These are phyloP conservation scores for Drosophila mayri DNA, from an alignment of 1,140 invertebrate species.

Conservation along the genomic window DNA sequence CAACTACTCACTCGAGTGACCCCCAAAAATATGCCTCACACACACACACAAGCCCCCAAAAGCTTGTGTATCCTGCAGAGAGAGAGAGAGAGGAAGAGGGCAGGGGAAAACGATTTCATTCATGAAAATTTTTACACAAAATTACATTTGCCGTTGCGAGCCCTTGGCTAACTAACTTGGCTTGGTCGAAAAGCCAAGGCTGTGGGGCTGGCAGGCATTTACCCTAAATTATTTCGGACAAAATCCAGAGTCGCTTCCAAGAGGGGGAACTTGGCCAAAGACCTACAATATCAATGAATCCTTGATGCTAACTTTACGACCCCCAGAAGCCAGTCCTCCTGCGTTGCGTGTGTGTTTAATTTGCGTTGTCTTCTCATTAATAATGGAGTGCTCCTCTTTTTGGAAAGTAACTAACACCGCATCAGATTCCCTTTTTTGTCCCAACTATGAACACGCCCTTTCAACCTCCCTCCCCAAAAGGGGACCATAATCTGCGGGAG, in stretches of 20 bases:
- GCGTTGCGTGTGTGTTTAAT: constrained; percentile 66
- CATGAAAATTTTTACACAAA: constrained; percentile 77
- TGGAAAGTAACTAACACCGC: constrained; percentile 45
- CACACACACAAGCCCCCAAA: constrained; percentile 53
- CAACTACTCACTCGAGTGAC: constrained; percentile 63
- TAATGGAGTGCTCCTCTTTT: constrained; percentile 62
- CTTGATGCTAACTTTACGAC: constrained; percentile 41
- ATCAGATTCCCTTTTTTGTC: constrained; percentile 42
- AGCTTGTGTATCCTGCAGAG: neutral
- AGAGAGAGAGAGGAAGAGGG: neutral
- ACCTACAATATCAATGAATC: constrained; percentile 50
- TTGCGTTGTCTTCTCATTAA: constrained; percentile 76
- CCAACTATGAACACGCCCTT: constrained; percentile 50
- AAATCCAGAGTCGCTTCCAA: constrained; percentile 2
- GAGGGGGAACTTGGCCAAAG: constrained; percentile 10
- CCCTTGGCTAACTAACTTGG: constrained; percentile 52
- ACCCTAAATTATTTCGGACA: constrained; percentile 62
- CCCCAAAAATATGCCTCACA: constrained; percentile 66
- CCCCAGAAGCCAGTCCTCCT: constrained; percentile 14
- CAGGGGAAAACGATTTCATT: constrained; percentile 70
- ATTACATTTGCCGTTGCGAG: constrained; percentile 60
- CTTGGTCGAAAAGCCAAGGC: constrained; percentile 47
- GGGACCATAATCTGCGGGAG: constrained; percentile 16
- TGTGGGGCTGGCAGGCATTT: constrained; percentile 48
- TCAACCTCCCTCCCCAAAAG: neutral